These are phyloP conservation scores for Anthoscopus minutus DNA, from an alignment of 2,113 vertebrate species.

Conservation along the genomic window DNA sequence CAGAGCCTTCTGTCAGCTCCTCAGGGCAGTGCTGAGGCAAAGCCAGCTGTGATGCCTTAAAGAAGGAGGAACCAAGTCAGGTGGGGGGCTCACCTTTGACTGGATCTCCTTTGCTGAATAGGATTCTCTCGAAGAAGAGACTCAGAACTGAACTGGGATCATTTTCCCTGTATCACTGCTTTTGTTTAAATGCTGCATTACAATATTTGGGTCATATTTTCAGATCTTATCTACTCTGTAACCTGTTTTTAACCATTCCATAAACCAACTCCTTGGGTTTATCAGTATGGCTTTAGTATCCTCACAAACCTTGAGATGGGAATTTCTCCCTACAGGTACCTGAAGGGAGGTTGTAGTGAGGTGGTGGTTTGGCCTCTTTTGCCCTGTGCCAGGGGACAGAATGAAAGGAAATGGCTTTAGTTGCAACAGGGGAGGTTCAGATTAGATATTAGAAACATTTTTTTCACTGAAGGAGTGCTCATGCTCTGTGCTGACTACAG, in stretches of 20 bases:
- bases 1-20: neutral
- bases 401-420: rapidly evolving
- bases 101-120: neutral
- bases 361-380: neutral
- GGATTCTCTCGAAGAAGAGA: neutral
- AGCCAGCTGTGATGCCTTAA: neutral
- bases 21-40: neutral
- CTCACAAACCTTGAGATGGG: neutral
- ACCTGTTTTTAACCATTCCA: neutral
- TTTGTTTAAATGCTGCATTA: neutral
- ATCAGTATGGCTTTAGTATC: neutral
- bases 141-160: neutral
- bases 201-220: neutral
- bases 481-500: neutral
- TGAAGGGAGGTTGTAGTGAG: neutral
- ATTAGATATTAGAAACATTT: neutral
- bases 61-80: neutral
- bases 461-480: neutral
- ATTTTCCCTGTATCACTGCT: neutral
- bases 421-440: neutral
- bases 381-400: neutral
- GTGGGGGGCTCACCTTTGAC: neutral
- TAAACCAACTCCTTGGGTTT: neutral
- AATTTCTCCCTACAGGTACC: neutral
- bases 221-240: neutral